Conservation (phyloP, 2,113 vertebrate species). For the Progne subis region DNA sequence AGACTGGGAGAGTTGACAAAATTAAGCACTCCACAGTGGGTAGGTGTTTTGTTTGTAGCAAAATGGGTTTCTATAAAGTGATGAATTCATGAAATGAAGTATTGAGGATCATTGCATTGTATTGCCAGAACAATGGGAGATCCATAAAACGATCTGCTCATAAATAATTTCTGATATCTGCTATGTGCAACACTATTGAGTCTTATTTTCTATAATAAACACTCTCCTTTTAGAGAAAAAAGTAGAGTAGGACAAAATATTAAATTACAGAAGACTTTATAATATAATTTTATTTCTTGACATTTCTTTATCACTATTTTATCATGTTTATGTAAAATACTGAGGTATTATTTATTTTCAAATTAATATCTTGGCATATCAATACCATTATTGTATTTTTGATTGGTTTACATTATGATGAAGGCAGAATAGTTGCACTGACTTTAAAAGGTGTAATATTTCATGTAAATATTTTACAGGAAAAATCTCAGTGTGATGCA, state of each 20-base stretch:
- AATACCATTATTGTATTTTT: constrained; percentile 59
- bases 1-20: constrained; percentile 46
- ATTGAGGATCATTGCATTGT: constrained; percentile 36
- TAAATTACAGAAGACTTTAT: constrained; percentile 55
- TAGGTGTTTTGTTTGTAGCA: constrained; percentile 28
- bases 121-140: constrained; percentile 59
- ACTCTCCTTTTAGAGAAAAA: constrained; percentile 29
- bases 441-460: constrained; percentile 54
- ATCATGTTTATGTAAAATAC: constrained; percentile 18
- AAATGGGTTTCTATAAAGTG: constrained; percentile 48
- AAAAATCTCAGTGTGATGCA: constrained; percentile 33
- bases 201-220: constrained; percentile 56
- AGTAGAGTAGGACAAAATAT: constrained; percentile 51
- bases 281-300: constrained; percentile 55
- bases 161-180: constrained; percentile 50
- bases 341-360: constrained; percentile 42
- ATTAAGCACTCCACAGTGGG: constrained; percentile 51
- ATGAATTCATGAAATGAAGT: constrained; percentile 48
- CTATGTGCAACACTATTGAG: not conserved
- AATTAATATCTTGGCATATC: constrained; percentile 51
- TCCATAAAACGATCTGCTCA: constrained; percentile 49
- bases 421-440: constrained; percentile 51
- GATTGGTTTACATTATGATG: constrained; percentile 53
- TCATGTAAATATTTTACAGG: constrained; percentile 69
- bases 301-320: constrained; percentile 25